A percentile compares a stretch with the other conserved stretches of the same genome.
Evolutionary conservation across 2,888 invertebrate genomes (phyloP).

Genomic region (Pantelozetes paolii): DNA sequence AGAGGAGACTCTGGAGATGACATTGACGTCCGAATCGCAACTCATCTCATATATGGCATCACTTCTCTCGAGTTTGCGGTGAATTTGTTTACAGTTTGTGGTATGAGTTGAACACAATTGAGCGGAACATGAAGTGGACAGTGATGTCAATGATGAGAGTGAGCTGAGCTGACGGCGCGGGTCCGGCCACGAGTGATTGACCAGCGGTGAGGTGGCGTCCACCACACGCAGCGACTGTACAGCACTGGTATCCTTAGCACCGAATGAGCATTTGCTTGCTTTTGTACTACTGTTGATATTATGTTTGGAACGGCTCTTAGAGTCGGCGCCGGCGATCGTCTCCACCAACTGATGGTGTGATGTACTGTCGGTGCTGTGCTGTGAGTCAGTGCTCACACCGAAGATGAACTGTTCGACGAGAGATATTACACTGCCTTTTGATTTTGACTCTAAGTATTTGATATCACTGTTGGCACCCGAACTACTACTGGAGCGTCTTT

Average conservation of each 20-base stretch:
- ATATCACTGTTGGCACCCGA: conserved; percentile 36
- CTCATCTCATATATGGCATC: conserved; percentile 34
- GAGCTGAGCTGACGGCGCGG: conserved; percentile 34
- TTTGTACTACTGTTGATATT: conserved; percentile 26
- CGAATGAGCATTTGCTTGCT: conserved; percentile 28
- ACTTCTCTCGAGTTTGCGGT: conserved; percentile 30
- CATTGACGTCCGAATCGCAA: conserved; percentile 12
- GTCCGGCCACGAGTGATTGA: conserved; percentile 38
- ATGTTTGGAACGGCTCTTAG: conserved; percentile 25
- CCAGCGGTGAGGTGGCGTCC: conserved; percentile 34
- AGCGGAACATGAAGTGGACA: conserved; percentile 30
- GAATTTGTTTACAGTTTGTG: conserved; percentile 29
- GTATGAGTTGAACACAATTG: conserved; percentile 34
- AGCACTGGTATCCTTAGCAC: conserved; percentile 41
- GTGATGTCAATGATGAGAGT: conserved; percentile 13
- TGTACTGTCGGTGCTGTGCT: background rate
- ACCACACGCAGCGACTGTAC: conserved; percentile 29
- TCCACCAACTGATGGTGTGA: conserved; percentile 8
- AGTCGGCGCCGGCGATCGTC: background rate
- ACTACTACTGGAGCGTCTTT: conserved; percentile 27
- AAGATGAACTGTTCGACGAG: conserved; percentile 28
- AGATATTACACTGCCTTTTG: conserved; percentile 27
- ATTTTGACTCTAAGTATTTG: conserved; percentile 33
- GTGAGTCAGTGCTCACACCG: background rate
- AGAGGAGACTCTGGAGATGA: conserved; percentile 32